Conservation (phyloP, 2,888 invertebrate species). For the Mesoligia furuncula region DNA sequence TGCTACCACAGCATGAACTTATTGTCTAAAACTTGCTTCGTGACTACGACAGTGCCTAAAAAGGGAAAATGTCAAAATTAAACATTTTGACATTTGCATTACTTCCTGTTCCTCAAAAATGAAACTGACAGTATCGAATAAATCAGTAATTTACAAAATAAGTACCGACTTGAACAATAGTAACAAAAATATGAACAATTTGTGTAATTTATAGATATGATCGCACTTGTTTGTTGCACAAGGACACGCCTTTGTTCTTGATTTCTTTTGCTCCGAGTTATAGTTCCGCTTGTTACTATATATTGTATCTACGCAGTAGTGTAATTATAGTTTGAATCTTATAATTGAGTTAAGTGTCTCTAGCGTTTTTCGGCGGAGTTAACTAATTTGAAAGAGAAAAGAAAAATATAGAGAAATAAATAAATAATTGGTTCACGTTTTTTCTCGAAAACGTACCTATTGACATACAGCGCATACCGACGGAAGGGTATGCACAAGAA, state of each 20-base stretch:
- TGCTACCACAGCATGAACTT: too few species aligned
- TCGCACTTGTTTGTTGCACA: slow-evolving; percentile 58
- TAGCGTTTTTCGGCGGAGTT: too few species aligned
- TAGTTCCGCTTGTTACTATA: slow-evolving; percentile 50
- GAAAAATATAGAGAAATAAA: too few species aligned
- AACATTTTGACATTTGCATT: slow-evolving; percentile 2
- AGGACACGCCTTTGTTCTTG: slow-evolving; percentile 58
- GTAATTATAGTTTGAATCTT: slow-evolving; percentile 26
- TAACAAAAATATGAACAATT: slow-evolving; percentile 8
- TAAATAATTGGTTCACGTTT: too few species aligned
- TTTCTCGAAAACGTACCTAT: too few species aligned
- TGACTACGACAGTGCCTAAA: too few species aligned
- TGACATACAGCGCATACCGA: too few species aligned
- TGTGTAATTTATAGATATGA: slow-evolving; percentile 21
- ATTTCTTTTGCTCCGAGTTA: slow-evolving; percentile 20
- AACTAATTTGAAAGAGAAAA: too few species aligned
- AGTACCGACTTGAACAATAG: slow-evolving; percentile 4
- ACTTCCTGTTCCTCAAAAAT: slow-evolving; percentile 2
- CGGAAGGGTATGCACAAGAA: too few species aligned
- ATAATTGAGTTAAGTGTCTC: neutral
- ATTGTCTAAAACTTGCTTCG: too few species aligned
- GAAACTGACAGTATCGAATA: neutral
- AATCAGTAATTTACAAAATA: slow-evolving; percentile 1
- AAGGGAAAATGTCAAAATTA: neutral
- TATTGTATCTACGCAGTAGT: neutral